A percentile compares a stretch with the other conserved stretches of the same genome.
Evolutionary conservation across 1,140 invertebrate species (phyloP).

Genomic region (Dryas iulia): DNA sequence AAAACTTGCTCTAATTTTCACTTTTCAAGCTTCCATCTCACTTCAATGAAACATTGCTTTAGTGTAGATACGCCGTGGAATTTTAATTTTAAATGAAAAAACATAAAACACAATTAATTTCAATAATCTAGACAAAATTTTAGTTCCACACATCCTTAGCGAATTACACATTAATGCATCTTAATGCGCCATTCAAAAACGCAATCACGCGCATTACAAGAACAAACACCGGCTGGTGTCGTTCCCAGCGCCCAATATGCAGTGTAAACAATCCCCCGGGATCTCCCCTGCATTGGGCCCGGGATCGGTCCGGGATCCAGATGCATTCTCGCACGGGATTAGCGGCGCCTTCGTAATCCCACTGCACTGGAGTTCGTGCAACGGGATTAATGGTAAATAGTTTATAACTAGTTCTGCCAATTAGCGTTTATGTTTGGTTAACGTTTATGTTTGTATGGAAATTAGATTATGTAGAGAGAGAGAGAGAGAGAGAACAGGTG

Average conservation of each 20-base stretch:
- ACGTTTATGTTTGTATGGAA: too few relatives aligned
- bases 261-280: constrained; percentile 25
- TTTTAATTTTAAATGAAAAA: too few relatives aligned
- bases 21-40: too few relatives aligned
- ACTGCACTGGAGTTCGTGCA: constrained; percentile 21
- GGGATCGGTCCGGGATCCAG: constrained; percentile 21
- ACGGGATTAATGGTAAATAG: constrained; percentile 25
- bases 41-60: too few relatives aligned
- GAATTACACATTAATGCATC: constrained; percentile 13
- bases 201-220: constrained; percentile 6
- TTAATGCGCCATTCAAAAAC: constrained; percentile 8
- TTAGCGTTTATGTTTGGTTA: not conserved
- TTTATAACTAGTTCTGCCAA: constrained; percentile 6
- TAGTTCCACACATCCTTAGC: too few relatives aligned
- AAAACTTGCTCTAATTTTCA: too few relatives aligned
- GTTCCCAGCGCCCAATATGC: constrained; percentile 34
- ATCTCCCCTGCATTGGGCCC: not conserved
- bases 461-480: too few relatives aligned
- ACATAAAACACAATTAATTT: too few relatives aligned
- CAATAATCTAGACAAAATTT: too few relatives aligned
- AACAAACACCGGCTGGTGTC: constrained; percentile 24
- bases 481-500: too few relatives aligned
- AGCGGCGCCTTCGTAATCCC: constrained; percentile 33
- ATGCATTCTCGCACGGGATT: constrained; percentile 35
- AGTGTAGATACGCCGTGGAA: too few relatives aligned